phyloP scores from a whole-genome alignment of 2,888 invertebrate genomes.

The Melinaea marsaeus region DNA sequence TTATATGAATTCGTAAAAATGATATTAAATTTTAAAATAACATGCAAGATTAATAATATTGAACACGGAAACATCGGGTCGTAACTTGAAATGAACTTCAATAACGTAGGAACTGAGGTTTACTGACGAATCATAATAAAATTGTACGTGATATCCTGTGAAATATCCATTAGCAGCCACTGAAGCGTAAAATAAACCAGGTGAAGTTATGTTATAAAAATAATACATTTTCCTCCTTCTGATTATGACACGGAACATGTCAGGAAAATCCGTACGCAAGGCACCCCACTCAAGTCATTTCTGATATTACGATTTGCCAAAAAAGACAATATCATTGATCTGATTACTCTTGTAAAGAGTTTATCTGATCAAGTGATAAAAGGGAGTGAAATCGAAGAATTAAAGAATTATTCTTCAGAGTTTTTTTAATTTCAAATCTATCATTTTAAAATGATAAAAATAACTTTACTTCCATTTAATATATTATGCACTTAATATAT shows the following conservation, averaged over 20 bases:
- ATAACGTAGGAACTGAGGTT: constrained; percentile 61
- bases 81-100: constrained; percentile 59
- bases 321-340: constrained; percentile 40
- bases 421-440: too few species aligned
- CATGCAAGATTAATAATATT: constrained; percentile 39
- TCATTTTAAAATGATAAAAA: too few species aligned
- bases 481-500: too few species aligned
- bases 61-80: constrained; percentile 55
- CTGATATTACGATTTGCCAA: constrained; percentile 46
- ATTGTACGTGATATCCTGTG: constrained; percentile 49
- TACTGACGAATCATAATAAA: constrained; percentile 63
- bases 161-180: constrained; percentile 64
- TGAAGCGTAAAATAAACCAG: constrained; percentile 56
- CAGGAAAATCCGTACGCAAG: constrained; percentile 43
- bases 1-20: not conserved
- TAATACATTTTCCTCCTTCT: constrained; percentile 49
- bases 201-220: constrained; percentile 51
- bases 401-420: too few species aligned
- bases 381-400: not conserved
- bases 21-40: constrained; percentile 2
- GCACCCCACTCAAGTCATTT: constrained; percentile 44
- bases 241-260: constrained; percentile 45
- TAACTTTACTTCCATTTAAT: too few species aligned
- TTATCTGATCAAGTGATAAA: not conserved
- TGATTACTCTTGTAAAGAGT: constrained; percentile 35